Conservation (phyloP, 37 sponge, comb jelly and placozoan genomes). For the Amphimedon queenslandica region DNA sequence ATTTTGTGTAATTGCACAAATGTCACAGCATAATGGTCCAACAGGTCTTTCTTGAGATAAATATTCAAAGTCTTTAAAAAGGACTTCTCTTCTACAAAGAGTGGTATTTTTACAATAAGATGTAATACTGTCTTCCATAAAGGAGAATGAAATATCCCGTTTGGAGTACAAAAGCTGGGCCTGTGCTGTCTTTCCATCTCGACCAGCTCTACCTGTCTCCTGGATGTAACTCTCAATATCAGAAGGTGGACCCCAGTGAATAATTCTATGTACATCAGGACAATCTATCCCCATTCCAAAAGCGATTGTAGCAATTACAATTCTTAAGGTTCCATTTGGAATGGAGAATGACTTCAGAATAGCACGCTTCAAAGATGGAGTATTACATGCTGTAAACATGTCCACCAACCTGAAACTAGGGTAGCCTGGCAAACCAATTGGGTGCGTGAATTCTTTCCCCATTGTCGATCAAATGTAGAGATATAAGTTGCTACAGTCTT, state of each 20-base stretch:
- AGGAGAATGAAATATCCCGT: not conserved
- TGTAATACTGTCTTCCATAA: conserved; percentile 11
- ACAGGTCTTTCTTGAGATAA: too few relatives aligned
- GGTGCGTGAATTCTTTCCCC: conserved; percentile 3
- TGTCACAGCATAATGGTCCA: too few relatives aligned
- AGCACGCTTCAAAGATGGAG: conserved; percentile 12
- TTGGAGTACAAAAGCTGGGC: conserved; percentile 5
- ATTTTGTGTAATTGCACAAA: too few relatives aligned
- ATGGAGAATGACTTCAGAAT: conserved; percentile 4
- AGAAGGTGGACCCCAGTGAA: conserved; percentile 37
- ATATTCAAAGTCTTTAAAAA: too few relatives aligned
- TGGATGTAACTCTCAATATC: conserved; percentile 38
- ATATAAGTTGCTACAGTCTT: conserved; percentile 1
- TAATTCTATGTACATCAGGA: conserved; percentile 19
- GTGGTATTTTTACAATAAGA: conserved; percentile 18
- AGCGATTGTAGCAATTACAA: conserved; percentile 36
- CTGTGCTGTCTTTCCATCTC: conserved; percentile 6
- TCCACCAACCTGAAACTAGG: conserved; percentile 12
- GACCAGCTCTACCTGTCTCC: conserved; percentile 44
- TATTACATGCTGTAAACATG: conserved; percentile 34
- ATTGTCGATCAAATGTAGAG: conserved; percentile 2
- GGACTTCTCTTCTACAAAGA: too few relatives aligned
- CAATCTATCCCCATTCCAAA: conserved; percentile 52
- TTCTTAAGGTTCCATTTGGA: conserved; percentile 8
- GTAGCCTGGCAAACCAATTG: not conserved